These are phyloP conservation scores for Bombyx mandarina DNA, from an alignment of 1,140 invertebrate genomes.

Conservation along the genomic window DNA sequence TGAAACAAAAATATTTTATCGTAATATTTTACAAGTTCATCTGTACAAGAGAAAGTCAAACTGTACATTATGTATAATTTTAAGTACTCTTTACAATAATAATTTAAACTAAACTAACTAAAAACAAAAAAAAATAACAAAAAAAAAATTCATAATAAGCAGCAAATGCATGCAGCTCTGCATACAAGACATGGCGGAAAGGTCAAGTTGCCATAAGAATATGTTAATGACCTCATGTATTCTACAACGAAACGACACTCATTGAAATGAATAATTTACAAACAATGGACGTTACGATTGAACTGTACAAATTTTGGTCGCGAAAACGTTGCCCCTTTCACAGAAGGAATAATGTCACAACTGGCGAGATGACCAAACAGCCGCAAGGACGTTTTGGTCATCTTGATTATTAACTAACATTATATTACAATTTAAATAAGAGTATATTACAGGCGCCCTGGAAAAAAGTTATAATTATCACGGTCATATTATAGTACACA, in stretches of 20 bases:
- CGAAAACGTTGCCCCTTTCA: slow-evolving; percentile 72
- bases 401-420: slow-evolving; percentile 54
- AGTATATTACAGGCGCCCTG: slow-evolving; percentile 65
- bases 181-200: slow-evolving; percentile 73
- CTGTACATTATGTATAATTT: slow-evolving; percentile 54
- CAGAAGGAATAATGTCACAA: slow-evolving; percentile 73
- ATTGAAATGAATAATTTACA: slow-evolving; percentile 71
- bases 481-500: slow-evolving; percentile 44
- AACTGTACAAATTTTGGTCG: slow-evolving; percentile 66
- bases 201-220: slow-evolving; percentile 71
- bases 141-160: slow-evolving; percentile 71
- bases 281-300: slow-evolving; percentile 69
- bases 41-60: slow-evolving; percentile 69
- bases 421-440: slow-evolving; percentile 47
- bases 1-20: slow-evolving; percentile 76
- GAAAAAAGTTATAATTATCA: slow-evolving; percentile 70
- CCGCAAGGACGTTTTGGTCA: slow-evolving; percentile 63
- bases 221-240: slow-evolving; percentile 68
- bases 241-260: slow-evolving; percentile 72
- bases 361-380: slow-evolving; percentile 69
- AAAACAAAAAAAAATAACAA: slow-evolving; percentile 54
- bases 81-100: slow-evolving; percentile 68
- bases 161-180: slow-evolving; percentile 75
- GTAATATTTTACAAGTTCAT: slow-evolving; percentile 72
- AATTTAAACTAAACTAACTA: slow-evolving; percentile 67